Evolutionary conservation across 2,797 vertebrate genomes (phyloP), one percentile per base, ranked within the genome.

Genomic region (Aplochiton taeniatus): DNA sequence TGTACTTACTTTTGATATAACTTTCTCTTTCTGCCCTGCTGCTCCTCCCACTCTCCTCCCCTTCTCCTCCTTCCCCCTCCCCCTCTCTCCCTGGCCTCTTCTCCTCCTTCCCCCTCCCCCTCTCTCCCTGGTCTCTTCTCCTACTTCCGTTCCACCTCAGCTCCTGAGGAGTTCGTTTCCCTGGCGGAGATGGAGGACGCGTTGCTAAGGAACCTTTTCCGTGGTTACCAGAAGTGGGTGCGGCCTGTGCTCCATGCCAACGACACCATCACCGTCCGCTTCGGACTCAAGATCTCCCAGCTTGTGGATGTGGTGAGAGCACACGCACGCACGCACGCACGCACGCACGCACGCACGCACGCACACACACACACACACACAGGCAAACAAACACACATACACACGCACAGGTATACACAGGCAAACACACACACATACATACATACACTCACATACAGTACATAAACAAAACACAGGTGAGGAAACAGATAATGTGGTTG

Each of bases 241-340:
- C 93, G 96, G 9, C 97, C 96, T 0, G 92, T 98, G 10, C 85
- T 92, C 45, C 58, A 69, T 43, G 63, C 53, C 48, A 98, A 95
- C 0, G 94, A 96, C 85, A 97, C 95, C 65, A 95, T 99, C 79
- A 94, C 92, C 53, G 96, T 99, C 0, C 86, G 92, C 74, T 99
- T 99, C 53, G 97, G 97, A 61, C 87, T 99, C 72, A 98, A 98
- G 88, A 98, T 99, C 81, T 97, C 97, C 19, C 97, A 99, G 86
- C 92, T 99, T 8, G 96, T 99, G 31, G 97, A 99, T 62, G 96
- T 99, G 94, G 97, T 99, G 85, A 95, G 95, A 66, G 60, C 47
- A 4, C 43, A 41, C 42, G 59, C 42, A 61, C 43, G 58, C 64
- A 31, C 48, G 14, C 12, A 47, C 31, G 48, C 58, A 61, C 1